Evolutionary conservation across 2,113 vertebrate species (phyloP), one percentile per base, ranked within the genome.

Genomic region (Lophura nycthemera): DNA sequence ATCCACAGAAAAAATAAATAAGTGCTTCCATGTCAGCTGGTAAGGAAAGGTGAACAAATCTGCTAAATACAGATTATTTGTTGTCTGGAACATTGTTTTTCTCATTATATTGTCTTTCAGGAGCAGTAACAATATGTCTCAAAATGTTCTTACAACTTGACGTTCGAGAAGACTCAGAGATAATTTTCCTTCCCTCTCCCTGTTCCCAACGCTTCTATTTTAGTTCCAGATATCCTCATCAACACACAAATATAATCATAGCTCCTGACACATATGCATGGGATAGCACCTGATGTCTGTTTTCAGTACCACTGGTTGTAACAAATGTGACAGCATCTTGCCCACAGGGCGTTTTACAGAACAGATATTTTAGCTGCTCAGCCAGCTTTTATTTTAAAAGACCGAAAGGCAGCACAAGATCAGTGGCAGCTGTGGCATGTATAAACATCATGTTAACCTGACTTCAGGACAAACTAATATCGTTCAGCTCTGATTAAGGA

Each of bases 1-100:
- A 92, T 94, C 78, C 40, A 12, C 27, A 59, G 43, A 36, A 88
- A 88, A 92, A 89, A 96, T 80, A 96, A 96, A 96, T 76, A 95
- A 65, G 65, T 76, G 59, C 7, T 21, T 96, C 45, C 11, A 0
- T 36, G 75, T 78, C 81, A 87, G 84, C 38, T 0, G 0, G 57
- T 85, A 59, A 85, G 54, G 43, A 89, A 60, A 88, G 72, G 64
- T 54, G 78, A 75, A 66, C 10, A 48, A 52, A 69, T 50, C 59
- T 91, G 15, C 47, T 43, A 77, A 14, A 22, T 43, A 32, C 59
- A 67, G 65, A 77, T 36, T 60, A 47, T 76, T 89, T 66, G 76
- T 91, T 92, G 92, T 92, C 75, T 85, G 40, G 48, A 76, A 76
- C 29, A 50, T 48, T 87, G 54, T 91, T 94, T 93, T 89, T 66